Percentiles rank a stretch among this genome's conserved stretches.
These are phyloP conservation scores for Scylla paramamosain DNA, from an alignment of 1,140 invertebrate genomes.

Conservation along the genomic window DNA sequence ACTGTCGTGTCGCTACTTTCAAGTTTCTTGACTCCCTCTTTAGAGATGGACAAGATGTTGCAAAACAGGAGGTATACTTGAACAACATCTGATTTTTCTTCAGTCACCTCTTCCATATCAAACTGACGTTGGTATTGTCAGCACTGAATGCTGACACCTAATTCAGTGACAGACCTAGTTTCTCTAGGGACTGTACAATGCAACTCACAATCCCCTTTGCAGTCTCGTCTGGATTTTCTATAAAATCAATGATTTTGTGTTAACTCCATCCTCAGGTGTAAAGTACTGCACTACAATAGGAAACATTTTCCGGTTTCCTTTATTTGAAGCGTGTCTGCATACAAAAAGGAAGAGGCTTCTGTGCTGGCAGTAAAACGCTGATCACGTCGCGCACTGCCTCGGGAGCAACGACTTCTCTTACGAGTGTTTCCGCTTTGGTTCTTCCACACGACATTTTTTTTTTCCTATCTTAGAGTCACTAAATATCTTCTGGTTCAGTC, in stretches of 20 bases:
- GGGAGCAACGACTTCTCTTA: slow-evolving; percentile 16
- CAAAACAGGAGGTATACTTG: slow-evolving; percentile 46
- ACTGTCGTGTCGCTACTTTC: not conserved
- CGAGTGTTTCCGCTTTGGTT: slow-evolving; percentile 25
- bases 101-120: not conserved
- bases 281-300: slow-evolving; percentile 46
- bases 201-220: slow-evolving; percentile 37
- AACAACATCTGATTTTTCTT: slow-evolving; percentile 37
- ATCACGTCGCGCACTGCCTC: not conserved
- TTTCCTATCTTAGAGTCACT: not conserved
- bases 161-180: slow-evolving; percentile 50
- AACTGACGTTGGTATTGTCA: slow-evolving; percentile 57
- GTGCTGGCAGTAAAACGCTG: slow-evolving; percentile 32
- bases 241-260: slow-evolving; percentile 49
- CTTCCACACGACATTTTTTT: slow-evolving; percentile 28
- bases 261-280: slow-evolving; percentile 48
- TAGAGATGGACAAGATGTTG: slow-evolving; percentile 38
- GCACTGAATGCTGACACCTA: slow-evolving; percentile 57
- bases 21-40: slow-evolving; percentile 38
- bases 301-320: slow-evolving; percentile 49
- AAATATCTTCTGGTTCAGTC: slow-evolving; percentile 40
- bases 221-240: slow-evolving; percentile 51
- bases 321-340: slow-evolving; percentile 42
- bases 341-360: slow-evolving; percentile 38
- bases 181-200: slow-evolving; percentile 44